phyloP scores from a whole-genome alignment of 2,888 invertebrate genomes.

The Nymphalis c-album region DNA sequence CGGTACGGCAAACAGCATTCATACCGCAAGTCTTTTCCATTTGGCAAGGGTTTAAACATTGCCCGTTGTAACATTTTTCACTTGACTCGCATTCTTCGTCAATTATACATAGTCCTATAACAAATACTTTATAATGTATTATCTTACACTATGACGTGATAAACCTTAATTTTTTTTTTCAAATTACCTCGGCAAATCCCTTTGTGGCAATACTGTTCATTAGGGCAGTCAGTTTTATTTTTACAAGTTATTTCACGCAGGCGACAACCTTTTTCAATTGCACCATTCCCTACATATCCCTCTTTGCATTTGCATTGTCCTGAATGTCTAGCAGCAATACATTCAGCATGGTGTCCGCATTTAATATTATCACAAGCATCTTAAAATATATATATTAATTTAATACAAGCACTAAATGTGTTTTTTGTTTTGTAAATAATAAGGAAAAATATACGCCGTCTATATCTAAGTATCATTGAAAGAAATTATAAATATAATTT shows the following conservation, averaged over 20 bases:
- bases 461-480: slow-evolving; percentile 8
- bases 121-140: not conserved
- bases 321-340: slow-evolving; percentile 87
- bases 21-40: slow-evolving; percentile 90
- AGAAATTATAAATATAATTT: not conserved
- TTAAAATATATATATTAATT: slow-evolving; percentile 47
- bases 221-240: slow-evolving; percentile 86
- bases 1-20: slow-evolving; percentile 88
- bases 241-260: slow-evolving; percentile 88
- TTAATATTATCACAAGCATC: slow-evolving; percentile 89
- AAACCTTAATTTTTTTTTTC: slow-evolving; percentile 5
- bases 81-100: slow-evolving; percentile 89
- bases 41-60: slow-evolving; percentile 90
- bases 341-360: slow-evolving; percentile 93
- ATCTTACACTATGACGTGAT: not conserved
- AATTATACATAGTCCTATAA: slow-evolving; percentile 86
- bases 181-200: slow-evolving; percentile 88
- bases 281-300: slow-evolving; percentile 90
- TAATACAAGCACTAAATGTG: not conserved
- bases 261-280: slow-evolving; percentile 87
- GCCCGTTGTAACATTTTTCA: slow-evolving; percentile 91
- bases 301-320: slow-evolving; percentile 89
- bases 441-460: too few relatives aligned
- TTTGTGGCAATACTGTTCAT: slow-evolving; percentile 90
- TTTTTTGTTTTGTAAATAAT: too few relatives aligned